Percentiles rank a stretch among this genome's conserved stretches.
These are phyloP conservation scores for Hemicrepidius hirtus DNA, from an alignment of 2,888 invertebrate genomes.

Conservation along the genomic window DNA sequence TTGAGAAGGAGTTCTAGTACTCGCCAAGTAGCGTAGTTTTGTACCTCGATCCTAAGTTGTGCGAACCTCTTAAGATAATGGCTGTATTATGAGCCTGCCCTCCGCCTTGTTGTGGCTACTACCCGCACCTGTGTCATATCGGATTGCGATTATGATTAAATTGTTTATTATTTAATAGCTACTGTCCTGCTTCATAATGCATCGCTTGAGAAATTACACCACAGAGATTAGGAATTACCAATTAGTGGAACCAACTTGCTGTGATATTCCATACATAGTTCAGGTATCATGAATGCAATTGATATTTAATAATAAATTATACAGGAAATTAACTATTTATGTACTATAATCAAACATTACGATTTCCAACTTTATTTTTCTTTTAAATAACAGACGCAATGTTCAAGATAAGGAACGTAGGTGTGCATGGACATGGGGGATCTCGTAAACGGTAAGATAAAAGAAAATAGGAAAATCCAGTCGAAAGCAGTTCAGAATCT, in stretches of 20 bases:
- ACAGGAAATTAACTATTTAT: too few relatives aligned
- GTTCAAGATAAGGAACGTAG: too few relatives aligned
- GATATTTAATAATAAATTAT: too few relatives aligned
- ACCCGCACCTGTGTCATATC: constrained; percentile 63
- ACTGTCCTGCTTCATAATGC: constrained; percentile 39
- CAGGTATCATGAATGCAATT: too few relatives aligned
- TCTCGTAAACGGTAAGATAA: too few relatives aligned
- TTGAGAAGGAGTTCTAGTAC: constrained; percentile 24
- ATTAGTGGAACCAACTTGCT: constrained; percentile 19
- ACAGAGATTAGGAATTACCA: constrained; percentile 44
- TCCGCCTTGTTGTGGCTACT: constrained; percentile 62
- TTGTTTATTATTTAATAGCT: constrained; percentile 55
- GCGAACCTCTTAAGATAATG: constrained; percentile 68
- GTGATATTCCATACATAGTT: constrained; percentile 11
- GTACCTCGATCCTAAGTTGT: constrained; percentile 59
- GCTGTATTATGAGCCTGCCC: constrained; percentile 63
- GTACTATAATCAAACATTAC: too few relatives aligned
- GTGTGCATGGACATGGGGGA: too few relatives aligned
- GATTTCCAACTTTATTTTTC: too few relatives aligned
- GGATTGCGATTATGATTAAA: constrained; percentile 63
- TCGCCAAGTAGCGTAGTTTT: constrained; percentile 53
- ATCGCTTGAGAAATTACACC: constrained; percentile 39
- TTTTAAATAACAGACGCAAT: too few relatives aligned
- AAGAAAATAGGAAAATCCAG: too few relatives aligned
- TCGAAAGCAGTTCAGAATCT: too few relatives aligned